These are phyloP conservation scores for Drosophila diplacantha DNA, from an alignment of 2,888 invertebrate genomes.

Conservation along the genomic window DNA sequence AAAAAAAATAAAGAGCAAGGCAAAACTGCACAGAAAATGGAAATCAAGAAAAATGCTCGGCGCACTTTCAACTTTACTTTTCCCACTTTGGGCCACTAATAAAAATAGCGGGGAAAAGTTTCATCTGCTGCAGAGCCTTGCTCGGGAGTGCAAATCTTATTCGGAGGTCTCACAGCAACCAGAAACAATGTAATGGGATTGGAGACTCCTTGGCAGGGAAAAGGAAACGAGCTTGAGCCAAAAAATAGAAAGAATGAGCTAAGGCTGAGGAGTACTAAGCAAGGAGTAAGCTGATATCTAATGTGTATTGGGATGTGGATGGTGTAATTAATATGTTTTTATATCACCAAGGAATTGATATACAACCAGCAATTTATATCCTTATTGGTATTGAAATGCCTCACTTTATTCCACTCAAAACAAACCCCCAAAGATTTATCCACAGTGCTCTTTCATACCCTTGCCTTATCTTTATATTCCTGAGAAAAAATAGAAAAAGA, in stretches of 20 bases:
- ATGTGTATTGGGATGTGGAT: neutral
- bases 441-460: neutral
- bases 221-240: neutral
- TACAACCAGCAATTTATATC: neutral
- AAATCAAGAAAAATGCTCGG: conserved; percentile 46
- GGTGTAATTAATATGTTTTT: neutral
- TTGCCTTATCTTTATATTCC: conserved; percentile 2
- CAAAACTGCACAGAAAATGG: conserved; percentile 27
- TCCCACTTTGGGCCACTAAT: conserved; percentile 18
- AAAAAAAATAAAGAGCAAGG: conserved; percentile 2
- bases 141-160: conserved; percentile 24
- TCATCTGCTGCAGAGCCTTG: conserved; percentile 12
- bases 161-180: neutral
- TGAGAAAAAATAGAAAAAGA: neutral
- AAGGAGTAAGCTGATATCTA: neutral
- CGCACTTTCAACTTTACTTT: conserved; percentile 30
- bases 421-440: neutral
- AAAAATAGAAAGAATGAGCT: neutral
- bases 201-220: neutral
- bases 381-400: neutral
- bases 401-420: neutral
- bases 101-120: conserved; percentile 32
- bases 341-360: too few species aligned
- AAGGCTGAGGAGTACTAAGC: neutral
- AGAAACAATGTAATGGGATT: neutral